Conservation (phyloP, 2,113 vertebrate species). For the Entomyzon cyanotis region DNA sequence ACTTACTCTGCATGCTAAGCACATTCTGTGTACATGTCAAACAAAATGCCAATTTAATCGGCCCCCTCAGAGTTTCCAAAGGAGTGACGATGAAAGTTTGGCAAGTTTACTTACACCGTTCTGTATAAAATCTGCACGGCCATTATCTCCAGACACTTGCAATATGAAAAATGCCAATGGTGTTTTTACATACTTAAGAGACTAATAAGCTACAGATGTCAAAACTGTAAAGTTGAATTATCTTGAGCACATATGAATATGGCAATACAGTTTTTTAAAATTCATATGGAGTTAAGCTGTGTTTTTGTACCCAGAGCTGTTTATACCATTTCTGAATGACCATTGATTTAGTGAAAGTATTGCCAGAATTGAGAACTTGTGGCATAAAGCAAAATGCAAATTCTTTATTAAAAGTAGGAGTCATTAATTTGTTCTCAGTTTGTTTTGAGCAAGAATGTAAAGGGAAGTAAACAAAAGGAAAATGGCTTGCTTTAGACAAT, state of each 20-base stretch:
- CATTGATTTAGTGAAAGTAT: not conserved
- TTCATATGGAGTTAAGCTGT: not conserved
- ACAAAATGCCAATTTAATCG: constrained; percentile 58
- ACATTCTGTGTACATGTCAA: constrained; percentile 58
- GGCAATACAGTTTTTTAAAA: not conserved
- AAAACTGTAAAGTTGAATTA: constrained; percentile 43
- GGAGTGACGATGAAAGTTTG: constrained; percentile 66
- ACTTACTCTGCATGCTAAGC: constrained; percentile 30
- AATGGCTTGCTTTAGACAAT: not conserved
- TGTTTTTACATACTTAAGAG: constrained; percentile 46
- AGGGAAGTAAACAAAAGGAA: not conserved
- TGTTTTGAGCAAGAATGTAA: not conserved
- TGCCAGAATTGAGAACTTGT: not conserved
- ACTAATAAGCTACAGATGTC: constrained; percentile 54
- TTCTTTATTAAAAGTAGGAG: not conserved
- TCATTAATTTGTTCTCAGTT: not conserved
- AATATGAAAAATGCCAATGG: constrained; percentile 63
- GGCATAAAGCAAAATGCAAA: not conserved
- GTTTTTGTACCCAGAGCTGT: not conserved
- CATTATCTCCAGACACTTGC: constrained; percentile 56
- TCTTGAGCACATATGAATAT: not conserved
- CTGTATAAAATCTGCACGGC: constrained; percentile 45
- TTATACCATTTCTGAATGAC: not conserved
- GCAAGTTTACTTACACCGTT: constrained; percentile 33
- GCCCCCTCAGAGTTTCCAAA: constrained; percentile 53